Conservation (phyloP, 1,140 invertebrate species). For the Zaprionus davidi region DNA sequence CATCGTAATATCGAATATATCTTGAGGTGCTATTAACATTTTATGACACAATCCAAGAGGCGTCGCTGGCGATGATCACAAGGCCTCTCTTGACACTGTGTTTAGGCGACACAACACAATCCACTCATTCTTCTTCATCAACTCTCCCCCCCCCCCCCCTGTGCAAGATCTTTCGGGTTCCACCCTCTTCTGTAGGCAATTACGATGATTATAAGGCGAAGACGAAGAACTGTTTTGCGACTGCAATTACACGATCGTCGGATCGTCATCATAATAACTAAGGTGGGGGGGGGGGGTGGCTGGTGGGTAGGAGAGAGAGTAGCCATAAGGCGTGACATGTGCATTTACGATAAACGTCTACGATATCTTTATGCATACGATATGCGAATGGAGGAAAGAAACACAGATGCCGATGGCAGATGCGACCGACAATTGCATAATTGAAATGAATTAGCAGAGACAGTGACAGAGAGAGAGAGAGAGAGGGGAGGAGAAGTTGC, state of each 20-base stretch:
- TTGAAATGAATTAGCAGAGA: slow-evolving; percentile 76
- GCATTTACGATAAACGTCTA: slow-evolving; percentile 8
- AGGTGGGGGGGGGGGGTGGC: not conserved
- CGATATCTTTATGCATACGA: slow-evolving; percentile 1
- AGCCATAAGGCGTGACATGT: not conserved
- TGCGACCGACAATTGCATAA: slow-evolving; percentile 71
- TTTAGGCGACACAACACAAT: slow-evolving; percentile 29
- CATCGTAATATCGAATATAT: not conserved
- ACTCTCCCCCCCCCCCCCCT: not conserved
- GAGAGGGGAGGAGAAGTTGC: not conserved
- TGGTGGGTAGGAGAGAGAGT: not conserved
- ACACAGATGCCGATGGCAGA: slow-evolving; percentile 44
- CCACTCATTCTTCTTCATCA: not conserved
- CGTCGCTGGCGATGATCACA: slow-evolving; percentile 63
- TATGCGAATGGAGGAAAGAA: slow-evolving; percentile 20
- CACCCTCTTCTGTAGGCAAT: slow-evolving; percentile 48
- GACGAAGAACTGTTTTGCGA: slow-evolving; percentile 31
- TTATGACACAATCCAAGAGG: slow-evolving; percentile 37
- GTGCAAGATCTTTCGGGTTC: slow-evolving; percentile 3
- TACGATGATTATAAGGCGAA: slow-evolving; percentile 74
- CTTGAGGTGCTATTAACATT: slow-evolving; percentile 15
- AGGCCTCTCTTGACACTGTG: slow-evolving; percentile 19
- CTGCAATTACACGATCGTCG: slow-evolving; percentile 76
- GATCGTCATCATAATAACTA: slow-evolving; percentile 25
- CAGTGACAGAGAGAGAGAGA: slow-evolving; percentile 23